These are phyloP conservation scores for Pimpla rufipes DNA, from an alignment of 2,888 invertebrate genomes.

Conservation along the genomic window DNA sequence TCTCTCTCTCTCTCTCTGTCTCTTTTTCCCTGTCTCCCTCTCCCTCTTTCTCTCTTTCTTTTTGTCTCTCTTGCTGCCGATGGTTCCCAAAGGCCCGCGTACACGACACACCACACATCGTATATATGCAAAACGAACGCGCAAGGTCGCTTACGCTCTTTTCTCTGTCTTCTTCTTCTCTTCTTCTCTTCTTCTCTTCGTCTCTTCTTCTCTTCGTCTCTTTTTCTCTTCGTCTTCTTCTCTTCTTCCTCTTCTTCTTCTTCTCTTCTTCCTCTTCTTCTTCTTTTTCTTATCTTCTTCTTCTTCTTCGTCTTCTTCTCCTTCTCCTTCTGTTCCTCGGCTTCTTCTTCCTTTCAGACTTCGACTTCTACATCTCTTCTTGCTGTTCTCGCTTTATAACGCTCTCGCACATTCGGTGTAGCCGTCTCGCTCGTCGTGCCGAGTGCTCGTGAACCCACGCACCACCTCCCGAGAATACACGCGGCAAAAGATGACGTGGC, in stretches of 20 bases:
- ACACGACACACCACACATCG: constrained; percentile 69
- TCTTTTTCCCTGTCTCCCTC: constrained; percentile 7
- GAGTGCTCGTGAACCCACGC: constrained; percentile 61
- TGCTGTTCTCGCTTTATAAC: constrained; percentile 41
- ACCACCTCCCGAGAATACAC: constrained; percentile 49
- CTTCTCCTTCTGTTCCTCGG: constrained; percentile 3
- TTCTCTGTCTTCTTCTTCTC: constrained; percentile 63
- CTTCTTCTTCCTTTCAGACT: constrained; percentile 10
- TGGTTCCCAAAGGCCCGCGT: constrained; percentile 43
- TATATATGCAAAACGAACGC: constrained; percentile 79
- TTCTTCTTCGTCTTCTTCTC: neutral
- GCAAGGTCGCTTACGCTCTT: constrained; percentile 79
- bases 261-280: no score
- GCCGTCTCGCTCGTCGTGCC: constrained; percentile 24
- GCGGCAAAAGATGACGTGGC: constrained; percentile 66
- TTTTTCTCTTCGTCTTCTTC: neutral
- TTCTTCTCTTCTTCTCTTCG: neutral
- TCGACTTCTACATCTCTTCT: constrained; percentile 24
- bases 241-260: neutral
- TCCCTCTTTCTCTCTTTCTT: constrained; percentile 25
- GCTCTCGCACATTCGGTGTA: constrained; percentile 32
- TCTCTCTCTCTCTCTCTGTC: constrained; percentile 42
- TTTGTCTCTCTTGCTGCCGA: constrained; percentile 15
- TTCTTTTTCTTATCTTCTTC: constrained; percentile 50
- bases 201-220: constrained; percentile 20